A percentile compares a stretch with the other conserved stretches of the same genome.
Conservation (phyloP, 2,113 vertebrate genomes). For the Cryptotis parvus region DNA sequence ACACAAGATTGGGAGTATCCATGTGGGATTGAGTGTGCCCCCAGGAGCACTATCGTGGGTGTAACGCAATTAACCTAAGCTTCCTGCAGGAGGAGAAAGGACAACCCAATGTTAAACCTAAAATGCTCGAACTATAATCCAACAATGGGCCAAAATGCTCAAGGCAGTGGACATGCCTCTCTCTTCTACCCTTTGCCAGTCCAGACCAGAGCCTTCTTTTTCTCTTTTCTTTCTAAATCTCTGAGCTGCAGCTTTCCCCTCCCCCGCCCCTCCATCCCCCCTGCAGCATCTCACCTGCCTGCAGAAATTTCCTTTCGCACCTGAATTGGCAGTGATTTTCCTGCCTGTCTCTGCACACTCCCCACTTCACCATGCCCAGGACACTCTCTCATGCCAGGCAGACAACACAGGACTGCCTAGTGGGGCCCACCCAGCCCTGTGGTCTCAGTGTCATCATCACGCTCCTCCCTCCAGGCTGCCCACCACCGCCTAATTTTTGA, state of each 20-base stretch:
- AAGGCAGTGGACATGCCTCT: not conserved
- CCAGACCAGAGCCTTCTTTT: not conserved
- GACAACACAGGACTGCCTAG: not conserved
- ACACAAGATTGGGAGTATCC: no score
- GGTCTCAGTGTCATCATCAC: no score
- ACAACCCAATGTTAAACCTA: no score
- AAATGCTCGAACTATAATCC: no score
- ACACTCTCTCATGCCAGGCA: not conserved
- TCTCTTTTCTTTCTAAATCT: not conserved
- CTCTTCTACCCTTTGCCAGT: no score
- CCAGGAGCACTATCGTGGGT: no score
- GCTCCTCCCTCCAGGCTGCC: not conserved
- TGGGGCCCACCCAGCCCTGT: not conserved
- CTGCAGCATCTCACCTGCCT: not conserved
- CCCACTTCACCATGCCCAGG: fast-evolving
- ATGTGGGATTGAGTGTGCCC: no score
- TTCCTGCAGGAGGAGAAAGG: no score
- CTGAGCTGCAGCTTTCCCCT: no score
- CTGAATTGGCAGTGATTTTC: not conserved
- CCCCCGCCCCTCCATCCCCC: not conserved
- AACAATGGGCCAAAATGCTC: no score
- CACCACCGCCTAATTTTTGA: constrained; percentile 24
- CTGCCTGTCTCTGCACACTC: not conserved
- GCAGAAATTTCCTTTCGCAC: not conserved
- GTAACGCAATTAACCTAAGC: no score